Conservation (phyloP, 2,797 vertebrate genomes). For the Melanotaenia parkinsoni region DNA sequence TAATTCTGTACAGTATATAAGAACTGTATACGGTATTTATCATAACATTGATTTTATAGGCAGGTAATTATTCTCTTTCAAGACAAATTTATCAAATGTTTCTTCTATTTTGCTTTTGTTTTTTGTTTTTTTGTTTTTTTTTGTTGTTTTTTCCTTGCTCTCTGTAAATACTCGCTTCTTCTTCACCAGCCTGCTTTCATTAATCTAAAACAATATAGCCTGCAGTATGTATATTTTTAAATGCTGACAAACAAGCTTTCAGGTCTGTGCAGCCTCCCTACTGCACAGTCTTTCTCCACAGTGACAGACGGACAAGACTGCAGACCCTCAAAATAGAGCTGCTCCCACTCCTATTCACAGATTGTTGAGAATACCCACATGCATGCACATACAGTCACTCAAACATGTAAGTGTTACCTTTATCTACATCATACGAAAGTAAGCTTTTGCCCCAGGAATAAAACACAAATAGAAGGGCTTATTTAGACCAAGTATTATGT, state of each 20-base stretch:
- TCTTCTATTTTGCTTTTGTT: neutral
- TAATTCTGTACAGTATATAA: too few relatives aligned
- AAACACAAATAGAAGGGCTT: slow-evolving; percentile 12
- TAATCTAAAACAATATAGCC: neutral
- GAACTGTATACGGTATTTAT: too few relatives aligned
- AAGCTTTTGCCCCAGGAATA: neutral
- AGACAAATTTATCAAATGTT: neutral
- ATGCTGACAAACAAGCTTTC: slow-evolving; percentile 15
- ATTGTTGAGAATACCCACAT: slow-evolving; percentile 14
- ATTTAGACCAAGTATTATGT: neutral
- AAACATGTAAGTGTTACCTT: slow-evolving; percentile 13
- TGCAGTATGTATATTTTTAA: neutral
- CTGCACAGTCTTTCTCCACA: slow-evolving; percentile 37
- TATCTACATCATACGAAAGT: slow-evolving; percentile 2
- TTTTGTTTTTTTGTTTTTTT: neutral
- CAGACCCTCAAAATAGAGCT: slow-evolving; percentile 60
- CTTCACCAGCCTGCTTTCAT: neutral
- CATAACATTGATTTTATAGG: too few relatives aligned
- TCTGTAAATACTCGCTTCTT: neutral
- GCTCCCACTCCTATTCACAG: slow-evolving; percentile 51
- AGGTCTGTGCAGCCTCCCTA: slow-evolving; percentile 1
- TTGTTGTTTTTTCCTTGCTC: neutral
- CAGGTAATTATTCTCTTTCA: neutral
- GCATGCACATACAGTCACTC: neutral
- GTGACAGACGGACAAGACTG: slow-evolving; percentile 47